A percentile compares a stretch with the other conserved stretches of the same genome.
Evolutionary conservation across 2,888 invertebrate species (phyloP).

Genomic region (Dasypolia templi): DNA sequence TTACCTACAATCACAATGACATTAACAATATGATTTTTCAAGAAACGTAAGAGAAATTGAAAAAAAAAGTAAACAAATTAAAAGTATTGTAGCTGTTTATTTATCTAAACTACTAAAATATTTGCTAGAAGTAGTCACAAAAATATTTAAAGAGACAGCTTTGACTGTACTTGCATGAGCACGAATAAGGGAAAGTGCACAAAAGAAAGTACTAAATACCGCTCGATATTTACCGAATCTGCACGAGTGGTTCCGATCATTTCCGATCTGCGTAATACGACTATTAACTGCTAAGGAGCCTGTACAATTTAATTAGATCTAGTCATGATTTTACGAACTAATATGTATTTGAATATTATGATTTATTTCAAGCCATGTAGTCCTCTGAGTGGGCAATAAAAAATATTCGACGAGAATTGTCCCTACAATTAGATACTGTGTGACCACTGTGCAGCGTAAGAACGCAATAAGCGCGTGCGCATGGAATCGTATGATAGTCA

Average conservation of each 20-base stretch:
- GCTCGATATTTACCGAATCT: constrained; percentile 10
- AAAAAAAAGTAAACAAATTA: too few species aligned
- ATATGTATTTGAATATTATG: neutral
- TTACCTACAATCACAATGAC: neutral
- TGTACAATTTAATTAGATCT: constrained; percentile 9
- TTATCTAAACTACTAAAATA: neutral
- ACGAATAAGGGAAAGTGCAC: constrained; percentile 18
- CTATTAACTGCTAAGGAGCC: constrained; percentile 14
- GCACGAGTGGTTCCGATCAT: constrained; percentile 5
- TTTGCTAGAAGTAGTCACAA: too few species aligned
- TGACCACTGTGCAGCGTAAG: neutral
- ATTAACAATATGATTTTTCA: neutral
- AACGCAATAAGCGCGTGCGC: constrained; percentile 12
- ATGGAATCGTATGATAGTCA: constrained; percentile 1
- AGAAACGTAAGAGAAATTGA: too few species aligned
- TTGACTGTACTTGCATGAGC: neutral
- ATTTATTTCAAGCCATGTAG: neutral
- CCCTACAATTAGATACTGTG: neutral
- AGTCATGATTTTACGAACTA: neutral
- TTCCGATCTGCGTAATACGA: neutral
- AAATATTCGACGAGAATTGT: neutral
- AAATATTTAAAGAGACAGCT: neutral
- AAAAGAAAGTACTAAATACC: constrained; percentile 9
- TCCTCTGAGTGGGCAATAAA: neutral
- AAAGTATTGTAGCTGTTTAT: neutral